These are phyloP conservation scores for Drosophila ananassae DNA, from an alignment of 1,140 invertebrate genomes.

Conservation along the genomic window DNA sequence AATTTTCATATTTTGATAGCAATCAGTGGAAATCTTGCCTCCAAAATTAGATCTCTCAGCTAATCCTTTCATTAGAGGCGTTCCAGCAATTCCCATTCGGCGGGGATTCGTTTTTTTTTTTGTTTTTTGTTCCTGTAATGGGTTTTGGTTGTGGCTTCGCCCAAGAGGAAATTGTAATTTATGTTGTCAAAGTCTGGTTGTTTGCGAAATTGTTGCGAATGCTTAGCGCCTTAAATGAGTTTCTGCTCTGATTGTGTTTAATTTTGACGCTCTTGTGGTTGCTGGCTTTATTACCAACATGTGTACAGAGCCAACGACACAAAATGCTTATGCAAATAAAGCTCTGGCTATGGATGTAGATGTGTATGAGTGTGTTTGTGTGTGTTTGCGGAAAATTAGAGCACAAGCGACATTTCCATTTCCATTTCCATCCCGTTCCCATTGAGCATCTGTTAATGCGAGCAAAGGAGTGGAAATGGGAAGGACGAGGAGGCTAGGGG, in stretches of 20 bases:
- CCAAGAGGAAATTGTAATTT: constrained; percentile 50
- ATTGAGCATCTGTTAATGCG: constrained; percentile 70
- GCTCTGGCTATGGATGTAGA: neutral
- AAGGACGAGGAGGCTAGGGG: neutral
- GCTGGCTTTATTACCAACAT: constrained; percentile 51
- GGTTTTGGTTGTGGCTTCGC: constrained; percentile 7
- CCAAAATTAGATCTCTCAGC: constrained; percentile 29
- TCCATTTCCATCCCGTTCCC: constrained; percentile 42
- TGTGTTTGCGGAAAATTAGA: constrained; percentile 55
- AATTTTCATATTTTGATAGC: constrained; percentile 65
- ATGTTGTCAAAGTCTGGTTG: constrained; percentile 48
- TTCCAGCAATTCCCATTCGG: constrained; percentile 58
- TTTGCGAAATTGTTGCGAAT: constrained; percentile 73
- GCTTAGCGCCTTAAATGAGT: constrained; percentile 80
- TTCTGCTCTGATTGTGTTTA: constrained; percentile 82
- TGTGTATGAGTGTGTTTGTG: neutral
- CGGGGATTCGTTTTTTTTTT: constrained; percentile 29
- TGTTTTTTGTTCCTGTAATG: neutral
- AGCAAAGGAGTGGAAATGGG: constrained; percentile 1
- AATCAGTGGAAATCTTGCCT: constrained; percentile 24
- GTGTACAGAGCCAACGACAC: constrained; percentile 37
- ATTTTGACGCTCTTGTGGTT: constrained; percentile 58
- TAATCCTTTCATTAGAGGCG: constrained; percentile 62
- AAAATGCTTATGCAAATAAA: constrained; percentile 57
- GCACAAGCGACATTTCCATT: constrained; percentile 62